phyloP scores from a whole-genome alignment of 2,888 invertebrate species.

The Volucella inflata region DNA sequence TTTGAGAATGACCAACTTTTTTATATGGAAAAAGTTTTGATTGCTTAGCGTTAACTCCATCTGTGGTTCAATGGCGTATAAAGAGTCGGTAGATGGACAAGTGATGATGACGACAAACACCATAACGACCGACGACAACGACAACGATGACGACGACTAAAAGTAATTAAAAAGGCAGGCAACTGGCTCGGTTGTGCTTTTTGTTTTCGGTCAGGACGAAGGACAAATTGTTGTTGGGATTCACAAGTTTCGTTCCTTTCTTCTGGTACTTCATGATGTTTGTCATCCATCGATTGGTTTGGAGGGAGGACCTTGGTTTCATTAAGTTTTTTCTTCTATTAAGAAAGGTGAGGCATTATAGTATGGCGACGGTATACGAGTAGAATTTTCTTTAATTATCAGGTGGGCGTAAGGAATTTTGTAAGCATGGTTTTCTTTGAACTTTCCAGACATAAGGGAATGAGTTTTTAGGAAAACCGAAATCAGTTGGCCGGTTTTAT shows the following conservation, averaged over 20 bases:
- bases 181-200: slow-evolving; percentile 2
- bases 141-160: slow-evolving; percentile 67
- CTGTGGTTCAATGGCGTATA: slow-evolving; percentile 74
- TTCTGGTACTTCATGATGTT: slow-evolving; percentile 32
- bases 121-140: slow-evolving; percentile 45
- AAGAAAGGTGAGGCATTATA: background rate
- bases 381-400: background rate
- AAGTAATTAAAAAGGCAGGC: slow-evolving; percentile 69
- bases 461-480: too few species aligned
- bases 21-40: slow-evolving; percentile 75
- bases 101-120: slow-evolving; percentile 66
- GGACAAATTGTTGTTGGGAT: slow-evolving; percentile 52
- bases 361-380: background rate
- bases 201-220: slow-evolving; percentile 17
- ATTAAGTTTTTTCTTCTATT: slow-evolving; percentile 37
- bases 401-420: too few species aligned
- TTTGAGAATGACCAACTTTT: slow-evolving; percentile 66
- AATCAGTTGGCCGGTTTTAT: too few species aligned
- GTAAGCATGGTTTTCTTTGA: too few species aligned
- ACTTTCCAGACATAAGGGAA: too few species aligned
- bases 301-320: slow-evolving; percentile 42
- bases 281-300: slow-evolving; percentile 23
- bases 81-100: slow-evolving; percentile 69
- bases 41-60: slow-evolving; percentile 74
- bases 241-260: background rate